These are phyloP conservation scores for Parnassius orleans DNA, from an alignment of 2,888 invertebrate genomes.

Conservation along the genomic window DNA sequence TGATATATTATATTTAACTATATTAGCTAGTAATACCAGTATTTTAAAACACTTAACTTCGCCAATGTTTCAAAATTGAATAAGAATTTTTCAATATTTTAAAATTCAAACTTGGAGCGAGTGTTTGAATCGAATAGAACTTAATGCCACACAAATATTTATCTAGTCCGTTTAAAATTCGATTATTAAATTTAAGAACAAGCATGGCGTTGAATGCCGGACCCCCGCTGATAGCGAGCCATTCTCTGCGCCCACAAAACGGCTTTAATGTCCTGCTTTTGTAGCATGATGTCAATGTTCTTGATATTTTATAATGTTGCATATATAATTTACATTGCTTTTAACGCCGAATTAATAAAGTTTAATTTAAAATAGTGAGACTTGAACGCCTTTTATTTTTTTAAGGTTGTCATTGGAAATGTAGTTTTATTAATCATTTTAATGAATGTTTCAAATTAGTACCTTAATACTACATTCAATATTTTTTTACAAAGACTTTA, in stretches of 20 bases:
- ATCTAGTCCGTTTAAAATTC: slow-evolving; percentile 43
- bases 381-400: too few species aligned
- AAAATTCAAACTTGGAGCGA: too few species aligned
- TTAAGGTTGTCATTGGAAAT: too few species aligned
- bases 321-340: slow-evolving; percentile 38
- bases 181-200: slow-evolving; percentile 67
- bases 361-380: slow-evolving; percentile 3
- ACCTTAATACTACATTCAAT: too few species aligned
- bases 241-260: slow-evolving; percentile 54
- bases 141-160: slow-evolving; percentile 15
- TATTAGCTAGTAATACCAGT: too few species aligned
- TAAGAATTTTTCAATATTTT: too few species aligned
- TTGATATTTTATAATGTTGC: slow-evolving; percentile 52
- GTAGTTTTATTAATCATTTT: too few species aligned
- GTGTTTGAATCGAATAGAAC: neutral
- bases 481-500: too few species aligned
- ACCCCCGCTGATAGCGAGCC: slow-evolving; percentile 52
- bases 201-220: slow-evolving; percentile 47
- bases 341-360: slow-evolving; percentile 8
- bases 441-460: too few species aligned
- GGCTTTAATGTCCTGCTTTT: slow-evolving; percentile 38
- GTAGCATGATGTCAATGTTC: slow-evolving; percentile 45
- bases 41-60: too few species aligned
- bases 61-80: too few species aligned
- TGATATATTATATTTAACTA: too few species aligned